Base-by-base conservation (phyloP, 2,113 vertebrate species). In the Sterrhoptilus dennistouni region DNA sequence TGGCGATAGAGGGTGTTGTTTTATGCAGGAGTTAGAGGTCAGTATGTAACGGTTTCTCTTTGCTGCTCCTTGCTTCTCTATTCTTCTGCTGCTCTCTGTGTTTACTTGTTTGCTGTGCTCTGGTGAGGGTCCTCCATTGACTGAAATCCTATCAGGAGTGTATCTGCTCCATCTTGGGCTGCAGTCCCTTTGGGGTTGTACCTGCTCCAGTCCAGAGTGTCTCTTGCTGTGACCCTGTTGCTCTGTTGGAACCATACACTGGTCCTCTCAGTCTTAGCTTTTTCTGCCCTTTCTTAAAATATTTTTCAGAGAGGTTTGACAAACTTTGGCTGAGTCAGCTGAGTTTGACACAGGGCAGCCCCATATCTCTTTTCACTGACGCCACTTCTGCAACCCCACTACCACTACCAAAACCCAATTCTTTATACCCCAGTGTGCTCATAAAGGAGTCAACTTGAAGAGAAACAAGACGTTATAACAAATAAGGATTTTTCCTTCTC, bases 121-220 rank as follows among this genome's bases (percentile, higher is more conserved):
- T 38, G 56, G 7, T 64, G 31, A 21, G 56, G 9, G 31, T 64
- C 6, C 25, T 52, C 22, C 19, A 14, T 5, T 25, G 36, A 7
- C 11, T 29, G 38, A 14, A 40, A 25, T 75, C 14, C 33, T 6
- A 3, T 53, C 0, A 2, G 56, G 20, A 3, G 7, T 27, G 20
- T 44, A 42, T 24, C 31, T 72, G 27, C 40, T 53, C 27, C 38
- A 66, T 19, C 22, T 3, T 28, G 49, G 18, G 24, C 45, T 81
- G 29, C 24, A 18, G 29, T 36, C 10, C 23, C 17, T 35, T 61
- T 47, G 63, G 25, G 19, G 7, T 47, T 68, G 12, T 42, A 68
- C 28, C 31, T 38, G 14, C 35, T 76, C 14, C 63, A 64, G n/a
- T 23, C 8, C 7, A 15, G 29, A n/a, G 14, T 4, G 3, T 21